phyloP scores from a whole-genome alignment of 1,140 invertebrate species.

The Dinoponera quadriceps region DNA sequence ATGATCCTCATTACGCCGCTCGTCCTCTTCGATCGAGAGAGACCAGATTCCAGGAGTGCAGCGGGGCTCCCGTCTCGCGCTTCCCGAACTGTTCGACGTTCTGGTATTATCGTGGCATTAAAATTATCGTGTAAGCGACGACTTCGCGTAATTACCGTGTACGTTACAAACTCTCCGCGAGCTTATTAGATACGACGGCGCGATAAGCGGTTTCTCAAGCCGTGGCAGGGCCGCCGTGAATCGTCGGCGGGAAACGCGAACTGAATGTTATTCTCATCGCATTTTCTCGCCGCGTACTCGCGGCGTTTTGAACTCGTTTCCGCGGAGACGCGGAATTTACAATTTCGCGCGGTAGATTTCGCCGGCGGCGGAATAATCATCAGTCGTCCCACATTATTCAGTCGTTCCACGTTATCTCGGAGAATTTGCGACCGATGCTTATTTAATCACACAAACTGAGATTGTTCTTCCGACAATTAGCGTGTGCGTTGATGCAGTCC shows the following conservation, averaged over 20 bases:
- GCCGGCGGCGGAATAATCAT: no score
- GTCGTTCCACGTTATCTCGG: no score
- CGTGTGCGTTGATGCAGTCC: no score
- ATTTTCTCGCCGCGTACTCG: no score
- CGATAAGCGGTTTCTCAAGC: neutral
- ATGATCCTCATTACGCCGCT: conserved; percentile 61
- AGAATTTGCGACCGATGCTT: no score
- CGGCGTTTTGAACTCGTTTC: no score
- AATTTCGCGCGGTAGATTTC: no score
- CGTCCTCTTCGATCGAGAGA: conserved; percentile 17
- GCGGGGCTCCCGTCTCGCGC: conserved; percentile 1
- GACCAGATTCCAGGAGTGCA: conserved; percentile 53
- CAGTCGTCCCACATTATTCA: no score
- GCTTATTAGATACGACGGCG: conserved; percentile 15
- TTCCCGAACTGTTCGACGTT: conserved; percentile 15
- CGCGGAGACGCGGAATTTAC: no score
- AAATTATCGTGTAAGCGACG: conserved; percentile 41
- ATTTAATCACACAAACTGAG: no score
- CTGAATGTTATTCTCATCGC: no score
- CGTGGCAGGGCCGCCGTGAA: neutral
- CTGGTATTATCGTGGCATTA: conserved; percentile 19
- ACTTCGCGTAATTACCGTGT: conserved; percentile 27
- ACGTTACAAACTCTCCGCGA: conserved; percentile 22
- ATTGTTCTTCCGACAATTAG: no score
- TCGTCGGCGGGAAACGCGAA: neutral